Base-by-base conservation (phyloP, 2,888 invertebrate species). In the Aricia artaxerxes region DNA sequence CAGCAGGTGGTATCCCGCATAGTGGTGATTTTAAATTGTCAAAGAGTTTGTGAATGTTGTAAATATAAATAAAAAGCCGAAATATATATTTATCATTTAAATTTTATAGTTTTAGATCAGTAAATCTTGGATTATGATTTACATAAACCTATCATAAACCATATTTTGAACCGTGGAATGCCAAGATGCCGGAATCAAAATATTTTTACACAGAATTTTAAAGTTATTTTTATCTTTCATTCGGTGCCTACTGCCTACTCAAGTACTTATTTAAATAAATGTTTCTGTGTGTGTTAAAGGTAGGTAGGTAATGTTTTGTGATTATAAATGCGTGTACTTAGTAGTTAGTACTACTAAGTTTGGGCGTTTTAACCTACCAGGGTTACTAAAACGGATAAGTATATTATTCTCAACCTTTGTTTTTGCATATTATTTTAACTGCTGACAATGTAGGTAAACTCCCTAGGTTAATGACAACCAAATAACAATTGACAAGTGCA, bases 1-100 rank as follows among this genome's bases (percentile, higher is more conserved):
- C 76, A 76, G 76, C 76, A 76, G 76, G 76, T 76, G 76, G 76
- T 13, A 53, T 57, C 49, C 76, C 31, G 49, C 76, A 49, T 53
- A 35, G 57, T 57, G 76, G 76, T 76, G 76, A 76, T 76, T 76
- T 57, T 76, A 75, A 75, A 44, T 75, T 75, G 75, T 49, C 31
- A 76, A 38, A 53, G 53, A 13, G 76, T 16, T 53, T 53, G n/a
- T 53, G 7, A 76, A 16, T 16, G 69, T 38, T 13, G 64, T 24
- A 31, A 31, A 24, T 35, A 69, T 13, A 69, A 69, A 69, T 31
- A 69, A 4, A 69, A 69, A 69, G 31, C 35, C 35, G 31, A 64
- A 35, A 64, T 35, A 35, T 64, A 9, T 64, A 49, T 49, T 49
- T 49, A 49, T 11, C 35, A 35, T 16, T 69, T 69, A 35, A 35